phyloP scores from a whole-genome alignment of 2,888 invertebrate species.

The Drosophila mimetica region DNA sequence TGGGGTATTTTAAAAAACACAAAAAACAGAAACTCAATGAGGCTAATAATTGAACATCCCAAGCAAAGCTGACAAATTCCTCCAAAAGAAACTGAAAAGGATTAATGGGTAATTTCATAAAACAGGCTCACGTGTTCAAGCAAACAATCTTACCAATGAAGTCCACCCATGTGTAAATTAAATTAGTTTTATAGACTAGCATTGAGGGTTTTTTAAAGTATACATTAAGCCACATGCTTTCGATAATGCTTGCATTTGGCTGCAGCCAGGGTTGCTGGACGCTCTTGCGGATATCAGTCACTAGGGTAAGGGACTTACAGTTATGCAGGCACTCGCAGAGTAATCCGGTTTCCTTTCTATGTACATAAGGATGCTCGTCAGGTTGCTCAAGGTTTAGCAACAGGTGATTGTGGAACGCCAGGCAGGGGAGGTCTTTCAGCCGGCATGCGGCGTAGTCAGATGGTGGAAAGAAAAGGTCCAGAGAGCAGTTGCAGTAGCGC shows the following conservation, averaged over 20 bases:
- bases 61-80: slow-evolving; percentile 85
- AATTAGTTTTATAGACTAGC: slow-evolving; percentile 83
- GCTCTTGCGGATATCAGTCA: slow-evolving; percentile 60
- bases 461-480: slow-evolving; percentile 80
- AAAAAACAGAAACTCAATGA: slow-evolving; percentile 84
- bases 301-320: slow-evolving; percentile 76
- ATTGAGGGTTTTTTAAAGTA: slow-evolving; percentile 81
- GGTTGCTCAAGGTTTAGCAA: slow-evolving; percentile 61
- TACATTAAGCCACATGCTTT: slow-evolving; percentile 77
- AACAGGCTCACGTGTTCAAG: no score
- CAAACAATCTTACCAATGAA: slow-evolving; percentile 81
- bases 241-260: neutral
- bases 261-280: slow-evolving; percentile 33
- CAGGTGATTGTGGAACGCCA: slow-evolving; percentile 67
- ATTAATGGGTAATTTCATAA: neutral
- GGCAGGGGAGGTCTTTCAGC: slow-evolving; percentile 74
- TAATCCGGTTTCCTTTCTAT: slow-evolving; percentile 62
- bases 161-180: slow-evolving; percentile 84
- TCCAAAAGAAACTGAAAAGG: slow-evolving; percentile 84
- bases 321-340: slow-evolving; percentile 80
- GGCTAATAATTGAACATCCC: slow-evolving; percentile 85
- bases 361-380: slow-evolving; percentile 68
- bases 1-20: slow-evolving; percentile 70
- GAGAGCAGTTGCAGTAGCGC: slow-evolving; percentile 78
- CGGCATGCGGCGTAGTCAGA: slow-evolving; percentile 68